These are phyloP conservation scores for Nestor notabilis DNA, from an alignment of 2,113 vertebrate genomes.

Conservation along the genomic window DNA sequence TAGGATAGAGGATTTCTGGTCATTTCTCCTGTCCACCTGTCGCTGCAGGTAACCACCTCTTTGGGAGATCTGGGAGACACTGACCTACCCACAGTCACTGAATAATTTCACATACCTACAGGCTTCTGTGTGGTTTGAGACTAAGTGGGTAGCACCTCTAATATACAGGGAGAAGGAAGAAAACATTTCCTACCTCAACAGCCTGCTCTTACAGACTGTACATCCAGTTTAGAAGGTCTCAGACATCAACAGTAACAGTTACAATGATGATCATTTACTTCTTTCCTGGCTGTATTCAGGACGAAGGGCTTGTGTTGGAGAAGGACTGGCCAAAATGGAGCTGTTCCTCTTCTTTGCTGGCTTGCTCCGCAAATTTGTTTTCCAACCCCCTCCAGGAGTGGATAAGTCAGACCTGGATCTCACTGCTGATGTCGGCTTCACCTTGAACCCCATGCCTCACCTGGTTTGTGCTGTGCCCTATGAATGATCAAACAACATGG, in stretches of 20 bases:
- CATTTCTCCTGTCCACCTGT: not conserved
- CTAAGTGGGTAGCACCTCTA: not conserved
- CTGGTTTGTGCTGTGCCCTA: slow-evolving; percentile 71
- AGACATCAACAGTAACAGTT: not conserved
- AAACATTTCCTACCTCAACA: not conserved
- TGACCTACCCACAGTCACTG: not conserved
- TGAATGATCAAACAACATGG: not conserved
- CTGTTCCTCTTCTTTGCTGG: slow-evolving; percentile 79
- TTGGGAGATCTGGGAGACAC: not conserved
- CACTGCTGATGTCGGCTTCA: slow-evolving; percentile 68
- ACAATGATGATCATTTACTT: not conserved
- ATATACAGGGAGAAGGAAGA: not conserved
- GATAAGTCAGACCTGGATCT: slow-evolving; percentile 74
- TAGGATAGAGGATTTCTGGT: not conserved
- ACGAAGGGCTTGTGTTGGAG: slow-evolving; percentile 72
- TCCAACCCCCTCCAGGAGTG: slow-evolving; percentile 70
- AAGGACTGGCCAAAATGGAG: slow-evolving; percentile 81
- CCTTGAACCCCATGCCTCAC: slow-evolving; percentile 71
- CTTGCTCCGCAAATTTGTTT: slow-evolving; percentile 76
- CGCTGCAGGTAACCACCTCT: not conserved
- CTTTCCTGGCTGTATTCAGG: slow-evolving; percentile 58
- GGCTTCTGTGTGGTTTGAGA: not conserved
- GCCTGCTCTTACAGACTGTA: not conserved
- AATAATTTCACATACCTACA: not conserved
- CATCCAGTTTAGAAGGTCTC: not conserved